These are phyloP conservation scores for Lutraria lutraria DNA, from an alignment of 2,888 invertebrate species.

Conservation along the genomic window DNA sequence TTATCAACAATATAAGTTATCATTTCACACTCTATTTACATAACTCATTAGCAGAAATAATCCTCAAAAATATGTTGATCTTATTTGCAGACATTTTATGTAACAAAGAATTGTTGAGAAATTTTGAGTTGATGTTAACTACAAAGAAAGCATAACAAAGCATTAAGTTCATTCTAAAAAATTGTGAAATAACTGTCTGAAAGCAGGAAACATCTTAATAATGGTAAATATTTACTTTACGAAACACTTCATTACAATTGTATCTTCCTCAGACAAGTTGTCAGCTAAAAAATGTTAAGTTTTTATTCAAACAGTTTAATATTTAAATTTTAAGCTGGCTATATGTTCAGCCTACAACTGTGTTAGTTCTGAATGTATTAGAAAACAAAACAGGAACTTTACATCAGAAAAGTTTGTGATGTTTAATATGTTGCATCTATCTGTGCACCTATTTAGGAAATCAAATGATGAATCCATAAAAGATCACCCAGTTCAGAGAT, in stretches of 20 bases:
- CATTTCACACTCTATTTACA: not conserved
- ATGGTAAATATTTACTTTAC: constrained; percentile 1
- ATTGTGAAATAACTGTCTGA: not conserved
- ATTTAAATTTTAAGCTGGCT: not conserved
- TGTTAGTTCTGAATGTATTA: not conserved
- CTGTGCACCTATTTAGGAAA: not conserved
- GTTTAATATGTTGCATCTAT: not conserved
- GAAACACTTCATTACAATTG: not conserved
- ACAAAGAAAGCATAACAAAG: not conserved
- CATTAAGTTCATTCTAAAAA: not conserved
- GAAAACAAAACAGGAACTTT: not conserved
- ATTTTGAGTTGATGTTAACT: not conserved
- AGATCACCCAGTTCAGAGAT: not conserved
- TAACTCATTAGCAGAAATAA: not conserved
- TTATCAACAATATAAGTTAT: constrained; percentile 4
- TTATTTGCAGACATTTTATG: not conserved
- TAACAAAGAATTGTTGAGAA: not conserved
- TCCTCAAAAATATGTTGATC: constrained; percentile 2
- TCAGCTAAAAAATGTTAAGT: not conserved
- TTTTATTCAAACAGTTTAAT: constrained; percentile 12
- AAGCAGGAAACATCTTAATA: not conserved
- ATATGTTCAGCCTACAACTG: not conserved
- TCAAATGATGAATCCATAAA: not conserved
- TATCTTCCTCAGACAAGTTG: not conserved
- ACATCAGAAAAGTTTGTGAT: not conserved